Percentiles rank a stretch among this genome's conserved stretches.
phyloP scores from a whole-genome alignment of 1,140 invertebrate species.

The Pentalonia nigronervosa region DNA sequence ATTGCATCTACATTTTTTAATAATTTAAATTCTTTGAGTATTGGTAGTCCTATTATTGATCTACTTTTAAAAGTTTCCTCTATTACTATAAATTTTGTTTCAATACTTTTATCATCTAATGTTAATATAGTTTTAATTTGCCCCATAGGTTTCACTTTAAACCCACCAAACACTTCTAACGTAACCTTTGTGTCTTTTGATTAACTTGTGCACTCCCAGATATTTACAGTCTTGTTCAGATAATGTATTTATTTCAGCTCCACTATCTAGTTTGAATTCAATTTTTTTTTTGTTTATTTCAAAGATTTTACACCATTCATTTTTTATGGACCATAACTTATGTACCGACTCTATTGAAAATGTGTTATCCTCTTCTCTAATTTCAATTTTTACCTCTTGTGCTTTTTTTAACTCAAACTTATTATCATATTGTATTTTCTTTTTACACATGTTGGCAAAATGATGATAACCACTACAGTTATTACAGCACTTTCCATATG shows the following conservation, averaged over 20 bases:
- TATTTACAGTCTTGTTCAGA: not conserved
- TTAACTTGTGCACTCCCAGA: not conserved
- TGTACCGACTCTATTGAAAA: not conserved
- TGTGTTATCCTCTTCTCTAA: not conserved
- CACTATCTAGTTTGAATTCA: not conserved
- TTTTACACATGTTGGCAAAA: not conserved
- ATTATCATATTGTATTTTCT: not conserved
- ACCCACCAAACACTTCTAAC: constrained; percentile 20
- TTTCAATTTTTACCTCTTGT: not conserved
- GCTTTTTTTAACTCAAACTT: not conserved
- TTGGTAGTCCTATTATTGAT: not conserved
- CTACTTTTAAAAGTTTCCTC: not conserved
- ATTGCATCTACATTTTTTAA: not conserved
- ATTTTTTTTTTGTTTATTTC: not conserved
- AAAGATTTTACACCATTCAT: not conserved
- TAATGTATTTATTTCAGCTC: not conserved
- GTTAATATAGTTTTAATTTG: not conserved
- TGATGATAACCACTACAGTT: not conserved
- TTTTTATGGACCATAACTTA: not conserved
- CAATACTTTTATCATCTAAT: not conserved
- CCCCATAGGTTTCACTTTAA: constrained; percentile 27
- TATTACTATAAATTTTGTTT: not conserved
- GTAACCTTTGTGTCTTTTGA: not conserved
- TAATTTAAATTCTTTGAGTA: not conserved
- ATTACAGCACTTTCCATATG: not conserved